Percentiles rank a stretch among this genome's conserved stretches.
Evolutionary conservation across 2,888 invertebrate species (phyloP).

Genomic region (Lasioglossum marginatum): DNA sequence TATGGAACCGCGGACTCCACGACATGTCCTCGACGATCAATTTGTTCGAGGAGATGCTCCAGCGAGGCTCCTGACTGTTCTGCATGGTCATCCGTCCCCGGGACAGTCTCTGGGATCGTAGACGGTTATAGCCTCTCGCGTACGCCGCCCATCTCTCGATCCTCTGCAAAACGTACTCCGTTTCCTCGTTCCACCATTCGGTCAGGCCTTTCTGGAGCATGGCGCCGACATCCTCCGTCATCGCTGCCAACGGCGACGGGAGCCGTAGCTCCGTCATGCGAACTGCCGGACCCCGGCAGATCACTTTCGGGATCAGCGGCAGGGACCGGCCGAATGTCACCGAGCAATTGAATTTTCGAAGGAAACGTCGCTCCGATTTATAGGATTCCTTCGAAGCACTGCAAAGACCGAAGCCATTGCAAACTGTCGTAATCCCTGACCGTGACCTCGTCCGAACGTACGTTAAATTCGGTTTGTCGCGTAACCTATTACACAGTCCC

Average conservation of each 20-base stretch:
- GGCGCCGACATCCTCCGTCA: slow-evolving; percentile 65
- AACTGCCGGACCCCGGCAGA: background rate
- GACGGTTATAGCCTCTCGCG: slow-evolving; percentile 81
- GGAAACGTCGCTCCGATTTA: slow-evolving; percentile 61
- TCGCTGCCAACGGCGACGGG: slow-evolving; percentile 50
- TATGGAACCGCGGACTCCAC: slow-evolving; percentile 69
- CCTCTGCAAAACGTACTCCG: slow-evolving; percentile 80
- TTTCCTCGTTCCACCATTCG: slow-evolving; percentile 83
- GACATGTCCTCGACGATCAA: slow-evolving; percentile 70
- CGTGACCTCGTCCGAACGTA: slow-evolving; percentile 62
- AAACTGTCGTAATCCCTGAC: slow-evolving; percentile 64
- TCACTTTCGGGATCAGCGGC: background rate
- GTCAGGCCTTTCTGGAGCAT: slow-evolving; percentile 74
- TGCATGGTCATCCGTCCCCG: slow-evolving; percentile 77
- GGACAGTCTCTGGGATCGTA: slow-evolving; percentile 77
- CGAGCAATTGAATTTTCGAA: slow-evolving; percentile 18
- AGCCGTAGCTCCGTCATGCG: background rate
- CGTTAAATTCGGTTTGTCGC: slow-evolving; percentile 36
- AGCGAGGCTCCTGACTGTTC: slow-evolving; percentile 69
- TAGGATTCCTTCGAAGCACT: slow-evolving; percentile 74
- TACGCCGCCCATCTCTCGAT: slow-evolving; percentile 81
- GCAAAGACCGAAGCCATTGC: slow-evolving; percentile 73
- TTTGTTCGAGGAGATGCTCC: slow-evolving; percentile 74
- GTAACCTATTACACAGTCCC: background rate
- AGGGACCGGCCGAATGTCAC: background rate